These are phyloP conservation scores for Turritopsis rubra DNA, from an alignment of 30 jellyfish, hydroid and myxozoan species.

Conservation along the genomic window DNA sequence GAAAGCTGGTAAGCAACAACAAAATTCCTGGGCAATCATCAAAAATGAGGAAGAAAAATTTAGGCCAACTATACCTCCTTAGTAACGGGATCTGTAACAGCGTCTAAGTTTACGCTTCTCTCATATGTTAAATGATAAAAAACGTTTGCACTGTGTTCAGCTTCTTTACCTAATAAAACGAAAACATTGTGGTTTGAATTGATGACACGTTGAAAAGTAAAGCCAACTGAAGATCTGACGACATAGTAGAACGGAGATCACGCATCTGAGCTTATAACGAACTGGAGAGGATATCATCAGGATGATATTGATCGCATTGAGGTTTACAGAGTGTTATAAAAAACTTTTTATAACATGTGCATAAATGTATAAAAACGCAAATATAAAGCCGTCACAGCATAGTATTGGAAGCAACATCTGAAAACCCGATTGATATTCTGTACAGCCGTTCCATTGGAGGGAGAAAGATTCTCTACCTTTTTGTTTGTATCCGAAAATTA, in stretches of 20 bases:
- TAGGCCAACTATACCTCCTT: conserved; percentile 50
- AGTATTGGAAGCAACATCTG: no score
- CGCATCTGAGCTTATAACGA: not conserved
- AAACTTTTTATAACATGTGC: not conserved
- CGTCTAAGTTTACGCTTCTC: conserved; percentile 88
- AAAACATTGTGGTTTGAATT: no score
- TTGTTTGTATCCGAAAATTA: conserved; percentile 87
- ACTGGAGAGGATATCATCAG: not conserved
- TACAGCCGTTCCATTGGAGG: not conserved
- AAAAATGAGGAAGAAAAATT: not conserved
- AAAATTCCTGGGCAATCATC: not conserved
- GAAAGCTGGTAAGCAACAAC: not conserved
- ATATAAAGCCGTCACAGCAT: no score
- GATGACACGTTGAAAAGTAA: no score
- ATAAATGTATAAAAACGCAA: no score
- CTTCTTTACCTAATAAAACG: conserved; percentile 72
- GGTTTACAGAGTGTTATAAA: no score
- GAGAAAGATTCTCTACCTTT: conserved; percentile 37
- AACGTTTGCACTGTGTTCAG: conserved; percentile 98
- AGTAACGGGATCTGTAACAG: conserved; percentile 76
- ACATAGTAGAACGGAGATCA: no score
- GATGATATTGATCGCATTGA: no score
- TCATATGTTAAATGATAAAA: conserved; percentile 92
- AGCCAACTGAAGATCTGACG: no score
- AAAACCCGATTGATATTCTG: no score